Conservation (phyloP, 1,140 invertebrate species). For the Halesus radiatus region DNA sequence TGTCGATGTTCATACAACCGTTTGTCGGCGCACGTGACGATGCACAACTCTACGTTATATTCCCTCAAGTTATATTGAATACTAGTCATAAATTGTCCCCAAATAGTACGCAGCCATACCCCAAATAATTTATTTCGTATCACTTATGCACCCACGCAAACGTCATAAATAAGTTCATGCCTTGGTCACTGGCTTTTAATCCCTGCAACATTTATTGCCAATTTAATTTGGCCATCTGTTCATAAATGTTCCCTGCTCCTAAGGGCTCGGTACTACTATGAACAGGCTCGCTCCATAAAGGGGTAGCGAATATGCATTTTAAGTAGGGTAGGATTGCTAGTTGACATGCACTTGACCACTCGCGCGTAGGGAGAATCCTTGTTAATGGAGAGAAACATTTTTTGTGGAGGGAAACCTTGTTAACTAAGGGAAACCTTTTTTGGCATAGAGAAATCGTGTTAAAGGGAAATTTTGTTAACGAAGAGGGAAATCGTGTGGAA, state of each 20-base stretch:
- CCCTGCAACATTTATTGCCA: slow-evolving; percentile 29
- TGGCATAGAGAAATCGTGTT: too few relatives aligned
- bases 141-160: slow-evolving; percentile 25
- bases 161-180: background rate
- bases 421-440: too few relatives aligned
- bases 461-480: too few relatives aligned
- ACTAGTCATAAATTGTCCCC: slow-evolving; percentile 1
- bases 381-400: too few relatives aligned
- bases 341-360: slow-evolving; percentile 30
- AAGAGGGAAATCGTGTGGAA: too few relatives aligned
- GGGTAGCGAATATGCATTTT: slow-evolving; percentile 27
- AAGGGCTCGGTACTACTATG: slow-evolving; percentile 16
- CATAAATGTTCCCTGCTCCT: background rate
- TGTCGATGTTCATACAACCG: background rate
- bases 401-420: too few relatives aligned
- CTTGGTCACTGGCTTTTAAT: slow-evolving; percentile 35
- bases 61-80: background rate
- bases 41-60: background rate
- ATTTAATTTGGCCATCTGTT: slow-evolving; percentile 49
- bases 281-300: slow-evolving; percentile 10
- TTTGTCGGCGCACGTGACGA: background rate
- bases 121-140: slow-evolving; percentile 10
- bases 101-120: background rate
- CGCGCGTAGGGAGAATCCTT: background rate
- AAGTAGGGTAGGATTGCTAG: background rate